Evolutionary conservation across 2,113 vertebrate genomes (phyloP), one percentile per base, ranked within the genome.

Genomic region (Oreochromis niloticus): DNA sequence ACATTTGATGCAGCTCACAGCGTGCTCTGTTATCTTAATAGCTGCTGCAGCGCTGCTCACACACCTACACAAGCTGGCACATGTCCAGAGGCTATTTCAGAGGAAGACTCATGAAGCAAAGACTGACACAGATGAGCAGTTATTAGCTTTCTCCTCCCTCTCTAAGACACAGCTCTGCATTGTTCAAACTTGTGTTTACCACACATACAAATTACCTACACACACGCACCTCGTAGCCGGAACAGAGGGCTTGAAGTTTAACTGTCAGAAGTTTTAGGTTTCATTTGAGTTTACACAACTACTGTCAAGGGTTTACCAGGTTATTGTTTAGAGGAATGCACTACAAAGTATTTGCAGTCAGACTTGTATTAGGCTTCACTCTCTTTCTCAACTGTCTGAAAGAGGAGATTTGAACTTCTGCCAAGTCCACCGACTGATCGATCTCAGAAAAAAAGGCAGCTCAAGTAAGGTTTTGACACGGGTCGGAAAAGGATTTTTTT

Each of bases 201-300:
- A 80, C 87, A 84, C 88, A 83, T 30, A 91, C 82, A 89, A 73
- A 57, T 3, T 5, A 87, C 81, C 8, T 11, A 61, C 80, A 91
- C 83, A 84, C 81, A 83, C n/a, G 46, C 80, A 85, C 56, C 57
- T 66, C 80, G 82, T 86, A 90, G 71, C 81, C 30, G 43, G 73
- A 81, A 89, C 68, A 9, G 56, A 57, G 34, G 34, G 82, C 17
- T 82, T 78, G 10, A 87, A 78, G 52, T 93, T 94, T 88, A 93
- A 94, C 92, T 90, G 90, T 88, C 93, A 92, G 41, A 61, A 22
- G 93, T 91, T 85, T 95, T 90, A 85, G 88, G 86, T 95, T 95
- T 95, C 92, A 92, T 88, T 80, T 63, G 19, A 80, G 71, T 83
- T 86, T 27, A 83, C 85, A 61, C 82, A 79, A 41, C 59, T 36